Percentiles rank a stretch among this genome's conserved stretches.
Conservation (phyloP, 2,888 invertebrate species). For the Frankliniella fusca region DNA sequence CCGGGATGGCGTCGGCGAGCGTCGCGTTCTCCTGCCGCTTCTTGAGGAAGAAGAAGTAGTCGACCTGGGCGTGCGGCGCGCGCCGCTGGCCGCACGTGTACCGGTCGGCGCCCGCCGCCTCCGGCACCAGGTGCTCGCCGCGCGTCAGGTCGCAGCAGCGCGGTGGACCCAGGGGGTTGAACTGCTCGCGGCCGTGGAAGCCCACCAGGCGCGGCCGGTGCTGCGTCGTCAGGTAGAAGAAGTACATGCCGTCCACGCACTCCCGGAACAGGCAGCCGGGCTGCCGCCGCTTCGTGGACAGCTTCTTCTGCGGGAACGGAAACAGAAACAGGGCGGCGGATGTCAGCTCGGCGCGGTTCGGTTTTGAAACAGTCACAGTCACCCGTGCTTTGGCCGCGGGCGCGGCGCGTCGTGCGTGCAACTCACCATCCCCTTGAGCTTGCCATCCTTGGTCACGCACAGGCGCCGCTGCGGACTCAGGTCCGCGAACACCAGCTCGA, state of each 20-base stretch:
- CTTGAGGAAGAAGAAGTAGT: slow-evolving; percentile 24
- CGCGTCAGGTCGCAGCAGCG: slow-evolving; percentile 11
- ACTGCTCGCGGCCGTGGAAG: slow-evolving; percentile 18
- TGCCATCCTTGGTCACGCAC: background rate
- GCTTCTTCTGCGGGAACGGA: background rate
- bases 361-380: background rate
- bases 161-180: background rate
- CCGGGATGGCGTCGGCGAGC: slow-evolving; percentile 14
- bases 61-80: background rate
- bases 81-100: background rate
- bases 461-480: background rate
- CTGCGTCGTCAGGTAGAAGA: slow-evolving; percentile 13
- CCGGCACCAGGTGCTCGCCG: slow-evolving; percentile 20
- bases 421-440: slow-evolving; percentile 8
- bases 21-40: slow-evolving; percentile 2
- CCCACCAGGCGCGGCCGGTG: background rate
- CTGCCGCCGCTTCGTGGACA: background rate
- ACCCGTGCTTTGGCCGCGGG: too few species aligned
- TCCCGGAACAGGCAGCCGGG: slow-evolving; percentile 23
- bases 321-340: too few species aligned
- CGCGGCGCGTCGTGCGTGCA: background rate
- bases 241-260: slow-evolving; percentile 19
- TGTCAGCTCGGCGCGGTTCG: too few species aligned
- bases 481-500: slow-evolving; percentile 10
- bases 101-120: background rate